A percentile compares a stretch with the other conserved stretches of the same genome.
Conservation (phyloP, 2,113 vertebrate genomes). For the Mustela nigripes region DNA sequence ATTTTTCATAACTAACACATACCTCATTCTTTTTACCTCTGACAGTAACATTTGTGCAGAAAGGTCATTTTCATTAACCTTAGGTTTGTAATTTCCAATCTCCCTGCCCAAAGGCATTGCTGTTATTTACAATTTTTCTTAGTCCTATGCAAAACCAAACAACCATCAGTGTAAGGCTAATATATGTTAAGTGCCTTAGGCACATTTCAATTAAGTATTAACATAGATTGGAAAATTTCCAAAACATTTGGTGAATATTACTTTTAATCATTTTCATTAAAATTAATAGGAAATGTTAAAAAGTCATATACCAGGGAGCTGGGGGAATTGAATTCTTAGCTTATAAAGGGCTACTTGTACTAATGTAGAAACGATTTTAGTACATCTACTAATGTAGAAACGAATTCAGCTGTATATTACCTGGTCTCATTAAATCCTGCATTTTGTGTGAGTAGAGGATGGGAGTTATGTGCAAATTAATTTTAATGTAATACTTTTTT, state of each 20-base stretch:
- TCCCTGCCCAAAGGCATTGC: slow-evolving; percentile 73
- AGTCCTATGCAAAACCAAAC: slow-evolving; percentile 79
- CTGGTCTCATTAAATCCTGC: neutral
- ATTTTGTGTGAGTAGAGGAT: neutral
- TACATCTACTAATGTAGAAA: slow-evolving; percentile 31
- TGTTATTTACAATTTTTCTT: slow-evolving; percentile 85
- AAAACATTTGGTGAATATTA: slow-evolving; percentile 83
- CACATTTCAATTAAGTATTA: slow-evolving; percentile 83
- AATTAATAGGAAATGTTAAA: slow-evolving; percentile 83
- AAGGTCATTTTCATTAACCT: slow-evolving; percentile 84
- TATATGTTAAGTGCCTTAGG: slow-evolving; percentile 80
- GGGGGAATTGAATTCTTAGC: slow-evolving; percentile 63
- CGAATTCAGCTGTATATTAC: slow-evolving; percentile 40
- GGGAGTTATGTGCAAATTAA: neutral
- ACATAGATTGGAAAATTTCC: slow-evolving; percentile 79
- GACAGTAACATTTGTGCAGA: slow-evolving; percentile 66
- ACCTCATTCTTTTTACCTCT: slow-evolving; percentile 75
- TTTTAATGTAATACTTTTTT: slow-evolving; percentile 52
- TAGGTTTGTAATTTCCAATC: slow-evolving; percentile 57
- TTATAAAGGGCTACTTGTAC: slow-evolving; percentile 69
- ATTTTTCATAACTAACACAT: slow-evolving; percentile 73
- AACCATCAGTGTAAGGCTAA: slow-evolving; percentile 79
- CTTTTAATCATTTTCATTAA: slow-evolving; percentile 85
- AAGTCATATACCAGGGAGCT: slow-evolving; percentile 69
- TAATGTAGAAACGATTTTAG: slow-evolving; percentile 31